Evolutionary conservation across 2,888 invertebrate genomes (phyloP).

Genomic region (Drosophila falleni): DNA sequence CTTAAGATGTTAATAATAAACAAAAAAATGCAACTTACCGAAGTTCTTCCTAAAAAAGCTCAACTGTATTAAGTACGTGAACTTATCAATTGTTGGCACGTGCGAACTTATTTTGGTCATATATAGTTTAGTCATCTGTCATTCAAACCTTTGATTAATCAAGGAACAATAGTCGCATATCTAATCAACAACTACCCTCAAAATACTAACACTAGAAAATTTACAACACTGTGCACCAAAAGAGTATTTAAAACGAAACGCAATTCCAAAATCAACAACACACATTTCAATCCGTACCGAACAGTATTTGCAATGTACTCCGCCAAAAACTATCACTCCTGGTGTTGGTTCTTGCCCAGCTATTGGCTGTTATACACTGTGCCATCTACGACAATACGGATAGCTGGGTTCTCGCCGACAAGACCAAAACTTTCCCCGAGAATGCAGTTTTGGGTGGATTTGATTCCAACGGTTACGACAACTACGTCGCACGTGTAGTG

Average conservation of each 20-base stretch:
- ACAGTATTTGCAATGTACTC: slow-evolving; percentile 44
- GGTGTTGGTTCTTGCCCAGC: slow-evolving; percentile 38
- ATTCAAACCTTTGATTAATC: not conserved
- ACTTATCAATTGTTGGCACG: not conserved
- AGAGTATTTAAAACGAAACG: slow-evolving; percentile 14
- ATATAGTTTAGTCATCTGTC: slow-evolving; percentile 11
- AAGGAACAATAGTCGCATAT: not conserved
- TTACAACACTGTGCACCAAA: not conserved
- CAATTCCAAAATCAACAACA: not conserved
- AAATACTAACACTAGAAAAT: not conserved
- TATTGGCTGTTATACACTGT: slow-evolving; percentile 41
- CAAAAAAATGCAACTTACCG: not conserved
- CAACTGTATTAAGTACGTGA: not conserved
- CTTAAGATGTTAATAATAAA: not conserved
- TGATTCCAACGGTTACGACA: slow-evolving; percentile 56
- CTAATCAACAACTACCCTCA: slow-evolving; percentile 13
- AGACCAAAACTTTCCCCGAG: slow-evolving; percentile 36
- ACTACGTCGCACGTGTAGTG: slow-evolving; percentile 45
- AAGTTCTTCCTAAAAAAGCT: not conserved
- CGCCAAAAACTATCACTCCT: slow-evolving; percentile 19
- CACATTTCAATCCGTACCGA: slow-evolving; percentile 6
- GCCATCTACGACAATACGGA: slow-evolving; percentile 46
- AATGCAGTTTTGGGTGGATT: slow-evolving; percentile 47
- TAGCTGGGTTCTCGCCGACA: slow-evolving; percentile 38
- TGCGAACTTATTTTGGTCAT: not conserved